Conservation (phyloP, 2,797 vertebrate species). For the Taenioides sp. region DNA sequence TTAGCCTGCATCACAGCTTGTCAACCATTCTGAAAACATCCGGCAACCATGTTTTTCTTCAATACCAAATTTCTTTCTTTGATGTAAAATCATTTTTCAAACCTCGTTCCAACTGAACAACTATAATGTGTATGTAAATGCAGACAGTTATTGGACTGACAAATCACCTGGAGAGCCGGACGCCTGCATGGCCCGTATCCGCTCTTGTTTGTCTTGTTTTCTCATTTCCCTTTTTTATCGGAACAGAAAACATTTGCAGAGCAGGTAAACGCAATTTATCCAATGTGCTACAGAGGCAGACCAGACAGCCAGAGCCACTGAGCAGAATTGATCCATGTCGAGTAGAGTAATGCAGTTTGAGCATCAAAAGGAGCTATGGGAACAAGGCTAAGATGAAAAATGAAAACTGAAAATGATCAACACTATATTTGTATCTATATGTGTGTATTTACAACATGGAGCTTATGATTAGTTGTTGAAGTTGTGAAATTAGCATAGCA, state of each 20-base stretch:
- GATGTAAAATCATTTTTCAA: background rate
- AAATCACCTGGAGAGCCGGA: slow-evolving; percentile 36
- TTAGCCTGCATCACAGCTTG: background rate
- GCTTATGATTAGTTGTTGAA: no score
- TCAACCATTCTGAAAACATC: background rate
- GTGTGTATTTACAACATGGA: no score
- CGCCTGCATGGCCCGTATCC: slow-evolving; percentile 6
- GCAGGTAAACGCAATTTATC: slow-evolving; percentile 62
- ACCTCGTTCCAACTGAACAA: background rate
- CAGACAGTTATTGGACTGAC: slow-evolving; percentile 29
- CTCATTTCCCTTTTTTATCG: slow-evolving; percentile 29
- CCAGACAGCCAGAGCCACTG: slow-evolving; percentile 5
- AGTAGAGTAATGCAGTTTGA: slow-evolving; percentile 32
- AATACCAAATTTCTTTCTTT: background rate
- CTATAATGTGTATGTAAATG: background rate
- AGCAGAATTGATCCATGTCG: slow-evolving; percentile 46
- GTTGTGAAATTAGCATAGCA: no score
- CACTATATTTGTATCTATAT: background rate
- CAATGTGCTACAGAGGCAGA: slow-evolving; percentile 25
- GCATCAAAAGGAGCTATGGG: slow-evolving; percentile 25
- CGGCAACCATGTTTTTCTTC: background rate
- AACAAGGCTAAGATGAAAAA: slow-evolving; percentile 12
- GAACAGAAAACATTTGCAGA: slow-evolving; percentile 38
- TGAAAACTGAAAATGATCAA: slow-evolving; percentile 18
- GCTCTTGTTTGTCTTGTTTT: slow-evolving; percentile 42